phyloP scores from a whole-genome alignment of 2,888 invertebrate species.

The Rhagonycha fulva region DNA sequence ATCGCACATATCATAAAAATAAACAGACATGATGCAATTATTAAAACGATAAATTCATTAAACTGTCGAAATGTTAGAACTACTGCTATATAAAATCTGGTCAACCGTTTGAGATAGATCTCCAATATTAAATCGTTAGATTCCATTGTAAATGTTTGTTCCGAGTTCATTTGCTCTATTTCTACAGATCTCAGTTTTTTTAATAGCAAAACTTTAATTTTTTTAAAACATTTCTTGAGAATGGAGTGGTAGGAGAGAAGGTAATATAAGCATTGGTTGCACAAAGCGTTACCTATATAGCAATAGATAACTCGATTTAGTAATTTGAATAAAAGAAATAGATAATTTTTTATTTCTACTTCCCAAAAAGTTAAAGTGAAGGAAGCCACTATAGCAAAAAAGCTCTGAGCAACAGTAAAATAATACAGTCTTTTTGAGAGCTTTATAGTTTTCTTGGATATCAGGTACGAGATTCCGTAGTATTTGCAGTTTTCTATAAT shows the following conservation, averaged over 20 bases:
- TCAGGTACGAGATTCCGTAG: not conserved
- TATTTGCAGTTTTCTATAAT: not conserved
- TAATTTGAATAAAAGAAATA: not conserved
- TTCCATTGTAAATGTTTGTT: not conserved
- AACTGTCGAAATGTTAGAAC: not conserved
- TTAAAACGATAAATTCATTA: not conserved
- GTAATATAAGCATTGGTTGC: not conserved
- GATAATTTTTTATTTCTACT: not conserved
- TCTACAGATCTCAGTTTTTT: not conserved
- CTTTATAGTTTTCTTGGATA: not conserved
- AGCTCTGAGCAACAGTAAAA: not conserved
- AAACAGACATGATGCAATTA: not conserved
- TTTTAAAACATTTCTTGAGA: not conserved
- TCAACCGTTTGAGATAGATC: not conserved
- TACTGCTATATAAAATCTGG: not conserved
- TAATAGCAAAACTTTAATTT: not conserved
- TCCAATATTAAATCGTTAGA: not conserved
- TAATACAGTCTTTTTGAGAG: not conserved
- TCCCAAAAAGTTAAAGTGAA: not conserved
- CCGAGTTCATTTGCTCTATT: not conserved
- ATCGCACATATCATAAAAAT: not conserved
- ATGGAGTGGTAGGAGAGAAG: not conserved
- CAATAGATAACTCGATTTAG: not conserved
- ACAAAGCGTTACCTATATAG: not conserved
- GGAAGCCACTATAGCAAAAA: not conserved